A percentile compares a stretch with the other conserved stretches of the same genome.
phyloP scores from a whole-genome alignment of 1,140 invertebrate species.

The Aradophagus sp. region DNA sequence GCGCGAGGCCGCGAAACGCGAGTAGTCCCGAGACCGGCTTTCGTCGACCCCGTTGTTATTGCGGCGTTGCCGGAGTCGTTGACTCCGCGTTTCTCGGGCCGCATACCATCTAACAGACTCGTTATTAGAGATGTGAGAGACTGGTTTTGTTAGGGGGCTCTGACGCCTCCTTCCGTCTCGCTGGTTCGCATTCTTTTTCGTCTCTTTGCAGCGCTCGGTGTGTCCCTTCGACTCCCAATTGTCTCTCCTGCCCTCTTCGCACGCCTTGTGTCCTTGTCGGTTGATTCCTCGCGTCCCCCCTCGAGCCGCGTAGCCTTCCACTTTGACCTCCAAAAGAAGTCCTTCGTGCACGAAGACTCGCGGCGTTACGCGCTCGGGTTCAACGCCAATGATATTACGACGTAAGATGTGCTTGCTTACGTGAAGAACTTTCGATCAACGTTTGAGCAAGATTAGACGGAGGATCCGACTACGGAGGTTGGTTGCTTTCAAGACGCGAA shows the following conservation, averaged over 20 bases:
- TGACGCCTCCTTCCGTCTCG: slow-evolving; percentile 22
- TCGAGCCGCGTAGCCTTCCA: slow-evolving; percentile 35
- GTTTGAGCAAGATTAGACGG: too few relatives aligned
- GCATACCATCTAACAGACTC: slow-evolving; percentile 53
- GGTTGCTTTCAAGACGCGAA: too few relatives aligned
- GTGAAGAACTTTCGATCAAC: too few relatives aligned
- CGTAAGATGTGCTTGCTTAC: not conserved
- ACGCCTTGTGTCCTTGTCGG: slow-evolving; percentile 3
- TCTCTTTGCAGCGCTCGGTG: slow-evolving; percentile 35
- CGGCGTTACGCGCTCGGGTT: slow-evolving; percentile 35
- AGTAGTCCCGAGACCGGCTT: slow-evolving; percentile 52
- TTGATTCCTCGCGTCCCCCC: slow-evolving; percentile 11
- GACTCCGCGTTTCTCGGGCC: slow-evolving; percentile 54
- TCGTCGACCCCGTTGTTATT: slow-evolving; percentile 61
- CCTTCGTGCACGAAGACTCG: slow-evolving; percentile 39
- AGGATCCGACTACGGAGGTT: too few relatives aligned
- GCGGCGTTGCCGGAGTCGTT: slow-evolving; percentile 58
- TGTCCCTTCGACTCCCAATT: slow-evolving; percentile 25
- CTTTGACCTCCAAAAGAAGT: slow-evolving; percentile 53
- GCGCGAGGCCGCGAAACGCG: slow-evolving; percentile 32
- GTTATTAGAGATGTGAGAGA: slow-evolving; percentile 52
- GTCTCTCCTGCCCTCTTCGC: slow-evolving; percentile 16
- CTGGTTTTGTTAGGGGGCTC: slow-evolving; percentile 36
- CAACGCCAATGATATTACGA: slow-evolving; percentile 33
- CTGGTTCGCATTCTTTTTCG: slow-evolving; percentile 23